Evolutionary conservation across 2,113 vertebrate genomes (phyloP).

Genomic region (Microcebus ravelobensis): DNA sequence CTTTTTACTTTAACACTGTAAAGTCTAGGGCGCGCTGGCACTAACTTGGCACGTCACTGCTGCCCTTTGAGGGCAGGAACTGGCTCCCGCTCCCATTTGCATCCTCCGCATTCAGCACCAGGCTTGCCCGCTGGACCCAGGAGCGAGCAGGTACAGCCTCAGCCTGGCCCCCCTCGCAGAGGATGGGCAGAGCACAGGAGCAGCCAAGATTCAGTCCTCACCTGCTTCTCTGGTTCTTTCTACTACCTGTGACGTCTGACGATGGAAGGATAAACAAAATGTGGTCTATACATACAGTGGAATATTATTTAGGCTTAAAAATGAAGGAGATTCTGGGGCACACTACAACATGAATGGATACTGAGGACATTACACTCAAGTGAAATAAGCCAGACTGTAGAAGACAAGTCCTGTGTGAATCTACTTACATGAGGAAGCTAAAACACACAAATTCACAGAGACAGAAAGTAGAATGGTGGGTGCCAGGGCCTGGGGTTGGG

Average conservation of each 20-base stretch:
- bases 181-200: rapidly evolving
- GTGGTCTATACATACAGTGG: too few relatives aligned
- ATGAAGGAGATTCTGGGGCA: background rate
- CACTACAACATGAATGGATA: too few relatives aligned
- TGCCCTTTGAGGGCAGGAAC: background rate
- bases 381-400: background rate
- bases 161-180: background rate
- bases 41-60: background rate
- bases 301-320: background rate
- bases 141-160: background rate
- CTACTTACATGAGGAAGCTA: background rate
- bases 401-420: background rate
- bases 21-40: background rate
- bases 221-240: background rate
- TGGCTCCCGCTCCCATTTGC: background rate
- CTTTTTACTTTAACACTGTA: background rate
- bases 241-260: background rate
- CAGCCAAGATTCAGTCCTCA: rapidly evolving
- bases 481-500: too few relatives aligned
- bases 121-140: background rate
- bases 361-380: background rate
- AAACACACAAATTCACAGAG: background rate
- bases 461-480: background rate
- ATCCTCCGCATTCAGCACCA: background rate
- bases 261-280: background rate